Conservation (phyloP, 2,888 invertebrate genomes). For the Tipula vernalis region DNA sequence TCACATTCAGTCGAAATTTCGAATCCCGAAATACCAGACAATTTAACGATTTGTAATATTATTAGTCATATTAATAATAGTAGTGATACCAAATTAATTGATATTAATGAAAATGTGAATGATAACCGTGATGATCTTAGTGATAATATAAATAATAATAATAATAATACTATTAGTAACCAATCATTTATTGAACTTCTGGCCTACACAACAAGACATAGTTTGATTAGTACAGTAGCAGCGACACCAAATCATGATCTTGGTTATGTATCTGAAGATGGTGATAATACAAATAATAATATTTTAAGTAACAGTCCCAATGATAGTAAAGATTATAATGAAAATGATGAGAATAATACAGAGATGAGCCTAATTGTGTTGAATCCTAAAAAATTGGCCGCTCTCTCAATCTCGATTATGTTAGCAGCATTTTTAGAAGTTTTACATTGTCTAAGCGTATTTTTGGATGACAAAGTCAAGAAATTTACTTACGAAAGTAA, state of each 20-base stretch:
- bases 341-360: slow-evolving; percentile 5
- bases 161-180: neutral
- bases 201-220: neutral
- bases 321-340: neutral
- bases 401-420: slow-evolving; percentile 11
- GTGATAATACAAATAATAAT: neutral
- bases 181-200: neutral
- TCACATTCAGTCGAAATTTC: neutral
- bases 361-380: slow-evolving; percentile 7
- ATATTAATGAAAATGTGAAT: neutral
- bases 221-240: neutral
- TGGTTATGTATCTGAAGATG: neutral
- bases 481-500: slow-evolving; percentile 5
- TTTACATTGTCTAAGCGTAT: slow-evolving; percentile 10
- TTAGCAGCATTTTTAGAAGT: slow-evolving; percentile 11
- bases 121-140: neutral
- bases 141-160: neutral
- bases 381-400: slow-evolving; percentile 8
- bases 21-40: neutral
- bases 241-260: neutral
- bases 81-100: neutral
- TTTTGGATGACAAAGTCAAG: slow-evolving; percentile 5
- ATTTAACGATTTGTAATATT: neutral
- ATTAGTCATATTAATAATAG: neutral
- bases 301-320: neutral